Percentiles rank a stretch among this genome's conserved stretches.
These are phyloP conservation scores for Heliconius sara DNA, from an alignment of 2,888 invertebrate genomes.

Conservation along the genomic window DNA sequence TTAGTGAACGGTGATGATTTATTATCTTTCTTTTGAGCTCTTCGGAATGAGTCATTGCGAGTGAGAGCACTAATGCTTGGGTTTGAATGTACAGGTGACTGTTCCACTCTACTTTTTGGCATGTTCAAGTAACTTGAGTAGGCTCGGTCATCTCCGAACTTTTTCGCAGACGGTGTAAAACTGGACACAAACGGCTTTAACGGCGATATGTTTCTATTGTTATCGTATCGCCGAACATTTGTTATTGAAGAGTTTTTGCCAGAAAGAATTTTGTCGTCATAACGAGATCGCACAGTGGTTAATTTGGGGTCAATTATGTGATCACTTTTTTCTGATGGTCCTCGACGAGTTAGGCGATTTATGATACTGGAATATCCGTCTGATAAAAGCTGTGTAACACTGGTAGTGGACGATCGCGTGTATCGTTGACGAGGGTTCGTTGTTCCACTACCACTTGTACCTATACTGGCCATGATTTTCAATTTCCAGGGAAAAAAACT, in stretches of 20 bases:
- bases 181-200: slow-evolving; percentile 69
- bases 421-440: slow-evolving; percentile 87
- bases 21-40: slow-evolving; percentile 75
- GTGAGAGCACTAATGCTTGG: slow-evolving; percentile 70
- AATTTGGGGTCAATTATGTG: slow-evolving; percentile 69
- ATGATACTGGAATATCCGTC: slow-evolving; percentile 94
- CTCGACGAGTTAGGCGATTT: slow-evolving; percentile 90
- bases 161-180: slow-evolving; percentile 61
- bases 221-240: slow-evolving; percentile 76
- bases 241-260: slow-evolving; percentile 70
- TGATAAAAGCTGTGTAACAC: slow-evolving; percentile 93
- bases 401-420: slow-evolving; percentile 89
- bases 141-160: slow-evolving; percentile 71
- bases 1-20: slow-evolving; percentile 76
- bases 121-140: slow-evolving; percentile 74
- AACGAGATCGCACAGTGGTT: slow-evolving; percentile 65
- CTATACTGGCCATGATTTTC: slow-evolving; percentile 66
- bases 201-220: slow-evolving; percentile 73
- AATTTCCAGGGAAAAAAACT: slow-evolving; percentile 46
- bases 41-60: slow-evolving; percentile 79
- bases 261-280: slow-evolving; percentile 72
- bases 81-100: slow-evolving; percentile 73
- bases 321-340: slow-evolving; percentile 88
- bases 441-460: slow-evolving; percentile 68
- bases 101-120: slow-evolving; percentile 69